Evolutionary conservation across 1,140 invertebrate species (phyloP).

Genomic region (Drosophila takahashii): DNA sequence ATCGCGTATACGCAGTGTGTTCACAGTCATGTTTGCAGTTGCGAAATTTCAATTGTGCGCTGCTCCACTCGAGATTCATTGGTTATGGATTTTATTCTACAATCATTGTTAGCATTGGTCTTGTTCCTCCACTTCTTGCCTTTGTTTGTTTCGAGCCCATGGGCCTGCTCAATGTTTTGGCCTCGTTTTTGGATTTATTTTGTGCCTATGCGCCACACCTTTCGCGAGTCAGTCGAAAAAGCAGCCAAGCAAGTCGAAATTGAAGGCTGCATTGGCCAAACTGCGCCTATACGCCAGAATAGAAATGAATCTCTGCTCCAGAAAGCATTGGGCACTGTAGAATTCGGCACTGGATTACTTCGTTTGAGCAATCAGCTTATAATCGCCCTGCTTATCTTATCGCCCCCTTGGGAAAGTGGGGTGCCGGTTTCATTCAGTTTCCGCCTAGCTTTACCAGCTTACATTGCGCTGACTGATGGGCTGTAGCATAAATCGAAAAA

Average conservation of each 20-base stretch:
- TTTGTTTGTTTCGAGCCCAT: conserved; percentile 38
- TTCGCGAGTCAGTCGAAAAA: conserved; percentile 18
- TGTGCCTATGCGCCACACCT: conserved; percentile 40
- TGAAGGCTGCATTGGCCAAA: conserved; percentile 44
- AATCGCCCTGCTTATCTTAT: conserved; percentile 49
- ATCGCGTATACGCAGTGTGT: conserved; percentile 42
- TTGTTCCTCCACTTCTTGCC: conserved; percentile 14
- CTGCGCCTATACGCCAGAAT: conserved; percentile 9
- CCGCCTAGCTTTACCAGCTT: conserved; percentile 10
- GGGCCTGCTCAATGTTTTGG: conserved; percentile 54
- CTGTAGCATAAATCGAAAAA: not conserved
- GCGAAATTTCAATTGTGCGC: conserved; percentile 5
- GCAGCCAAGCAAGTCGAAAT: conserved; percentile 58
- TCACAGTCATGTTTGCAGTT: too few relatives aligned
- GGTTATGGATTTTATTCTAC: conserved; percentile 11
- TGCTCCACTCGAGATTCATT: conserved; percentile 3
- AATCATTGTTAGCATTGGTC: conserved; percentile 7
- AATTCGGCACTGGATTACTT: conserved; percentile 10
- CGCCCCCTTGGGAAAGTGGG: conserved; percentile 3
- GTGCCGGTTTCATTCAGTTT: conserved; percentile 2
- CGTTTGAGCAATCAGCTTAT: conserved; percentile 27
- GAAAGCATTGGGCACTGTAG: conserved; percentile 29
- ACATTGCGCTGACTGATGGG: conserved; percentile 12
- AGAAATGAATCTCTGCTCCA: conserved; percentile 39
- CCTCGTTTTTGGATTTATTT: conserved; percentile 46